Conservation (phyloP, 2,797 vertebrate genomes). For the Pseudochromis fuscus region DNA sequence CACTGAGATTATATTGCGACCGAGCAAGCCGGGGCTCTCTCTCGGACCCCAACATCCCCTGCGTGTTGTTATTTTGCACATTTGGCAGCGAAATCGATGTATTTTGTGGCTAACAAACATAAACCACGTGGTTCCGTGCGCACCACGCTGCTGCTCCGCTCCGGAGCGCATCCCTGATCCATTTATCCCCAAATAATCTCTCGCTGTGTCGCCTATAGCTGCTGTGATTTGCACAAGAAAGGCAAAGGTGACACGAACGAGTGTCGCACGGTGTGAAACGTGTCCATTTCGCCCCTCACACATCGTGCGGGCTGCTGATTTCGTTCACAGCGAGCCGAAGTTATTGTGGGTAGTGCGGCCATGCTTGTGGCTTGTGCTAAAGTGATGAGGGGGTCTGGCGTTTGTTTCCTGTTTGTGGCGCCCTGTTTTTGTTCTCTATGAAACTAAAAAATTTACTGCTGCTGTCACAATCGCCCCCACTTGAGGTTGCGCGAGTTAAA, state of each 20-base stretch:
- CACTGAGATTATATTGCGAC: slow-evolving; percentile 13
- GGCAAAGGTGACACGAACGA: neutral
- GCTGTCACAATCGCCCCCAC: neutral
- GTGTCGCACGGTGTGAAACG: neutral
- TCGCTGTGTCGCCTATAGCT: slow-evolving; percentile 1
- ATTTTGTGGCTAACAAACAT: slow-evolving; percentile 90
- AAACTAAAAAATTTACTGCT: slow-evolving; percentile 14
- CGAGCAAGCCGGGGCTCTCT: neutral
- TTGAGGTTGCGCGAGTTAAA: slow-evolving; percentile 9
- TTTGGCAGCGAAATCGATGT: slow-evolving; percentile 73
- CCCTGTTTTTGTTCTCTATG: slow-evolving; percentile 4
- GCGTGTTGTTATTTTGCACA: slow-evolving; percentile 41
- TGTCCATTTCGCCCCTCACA: slow-evolving; percentile 14
- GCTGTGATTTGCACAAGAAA: slow-evolving; percentile 28
- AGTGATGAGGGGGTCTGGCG: slow-evolving; percentile 67
- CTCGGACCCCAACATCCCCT: neutral
- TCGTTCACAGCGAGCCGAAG: slow-evolving; percentile 66
- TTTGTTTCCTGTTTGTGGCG: slow-evolving; percentile 62
- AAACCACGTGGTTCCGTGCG: slow-evolving; percentile 93
- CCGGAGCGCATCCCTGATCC: slow-evolving; percentile 63
- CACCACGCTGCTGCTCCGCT: slow-evolving; percentile 88
- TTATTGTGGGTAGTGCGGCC: slow-evolving; percentile 89
- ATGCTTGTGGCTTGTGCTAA: slow-evolving; percentile 86
- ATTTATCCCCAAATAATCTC: slow-evolving; percentile 59
- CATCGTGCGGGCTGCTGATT: slow-evolving; percentile 14